phyloP scores from a whole-genome alignment of 2,888 invertebrate species.

The Digitonthophagus gazella region DNA sequence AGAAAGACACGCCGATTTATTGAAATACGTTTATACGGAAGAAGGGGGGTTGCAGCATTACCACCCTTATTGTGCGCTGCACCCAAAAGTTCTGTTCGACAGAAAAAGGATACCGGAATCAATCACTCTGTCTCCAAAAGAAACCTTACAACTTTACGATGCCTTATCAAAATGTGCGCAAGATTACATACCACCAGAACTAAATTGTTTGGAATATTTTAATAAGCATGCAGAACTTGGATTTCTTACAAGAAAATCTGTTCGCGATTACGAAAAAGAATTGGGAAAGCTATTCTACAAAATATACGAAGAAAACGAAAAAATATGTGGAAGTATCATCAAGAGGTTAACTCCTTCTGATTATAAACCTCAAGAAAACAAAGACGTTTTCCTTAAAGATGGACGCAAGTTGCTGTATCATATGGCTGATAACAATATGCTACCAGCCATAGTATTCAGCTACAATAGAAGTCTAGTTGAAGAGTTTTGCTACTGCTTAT shows the following conservation, averaged over 20 bases:
- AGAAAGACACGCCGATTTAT: slow-evolving; percentile 35
- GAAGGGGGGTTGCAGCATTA: slow-evolving; percentile 28
- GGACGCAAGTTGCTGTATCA: slow-evolving; percentile 14
- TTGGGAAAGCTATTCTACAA: slow-evolving; percentile 29
- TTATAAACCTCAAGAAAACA: neutral
- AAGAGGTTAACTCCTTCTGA: neutral
- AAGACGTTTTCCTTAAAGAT: neutral
- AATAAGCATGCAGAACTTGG: slow-evolving; percentile 22
- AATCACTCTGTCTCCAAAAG: slow-evolving; percentile 31
- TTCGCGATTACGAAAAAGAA: slow-evolving; percentile 29
- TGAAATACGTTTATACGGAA: slow-evolving; percentile 30
- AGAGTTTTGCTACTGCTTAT: neutral
- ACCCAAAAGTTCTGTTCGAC: slow-evolving; percentile 22
- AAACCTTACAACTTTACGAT: slow-evolving; percentile 32
- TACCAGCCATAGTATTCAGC: slow-evolving; percentile 34
- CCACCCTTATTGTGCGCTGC: slow-evolving; percentile 33
- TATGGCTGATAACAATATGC: slow-evolving; percentile 30
- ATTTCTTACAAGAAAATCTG: slow-evolving; percentile 31
- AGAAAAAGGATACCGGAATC: slow-evolving; percentile 31
- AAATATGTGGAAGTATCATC: neutral
- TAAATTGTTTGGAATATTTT: slow-evolving; percentile 24
- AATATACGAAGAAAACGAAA: slow-evolving; percentile 19
- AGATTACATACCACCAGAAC: slow-evolving; percentile 15
- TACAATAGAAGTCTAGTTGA: slow-evolving; percentile 31
- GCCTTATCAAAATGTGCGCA: slow-evolving; percentile 25